Base-by-base conservation (phyloP, 2,113 vertebrate species). In the Erinaceus europaeus region DNA sequence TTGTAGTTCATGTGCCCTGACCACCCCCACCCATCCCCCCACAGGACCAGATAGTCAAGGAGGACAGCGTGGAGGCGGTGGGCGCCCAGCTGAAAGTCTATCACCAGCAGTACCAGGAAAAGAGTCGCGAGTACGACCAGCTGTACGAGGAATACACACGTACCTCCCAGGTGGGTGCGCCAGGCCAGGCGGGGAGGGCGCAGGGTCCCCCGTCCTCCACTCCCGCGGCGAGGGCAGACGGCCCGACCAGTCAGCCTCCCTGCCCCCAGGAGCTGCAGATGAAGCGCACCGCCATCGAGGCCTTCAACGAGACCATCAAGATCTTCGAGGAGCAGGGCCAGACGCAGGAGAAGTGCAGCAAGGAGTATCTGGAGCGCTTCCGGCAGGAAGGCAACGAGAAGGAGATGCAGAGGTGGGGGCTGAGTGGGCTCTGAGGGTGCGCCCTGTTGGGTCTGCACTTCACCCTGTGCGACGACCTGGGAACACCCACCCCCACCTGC, bases 241-340 rank as follows among this genome's bases (percentile, higher is more conserved):
- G 3, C 46, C 44, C 59, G 53, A 29, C 38, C 0, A 2, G 13
- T 64, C 18, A 9, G 0, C 1, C n/a, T n/a, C 62, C 10, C 29
- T 2, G 15, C n/a, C 25, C 18, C 0, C 95, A 98, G 98, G 98
- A 98, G 88, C 93, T 98, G 75, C 98, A 98, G 91, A 98, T 98
- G 98, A 98, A 98, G 91, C 97, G 98, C 53, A 98, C 98, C 0
- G 98, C 98, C 0, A 97, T 98, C 0, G 98, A 98, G 84, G 98
- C 98, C 81, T 98, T 98, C 95, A 98, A 98, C 0, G 98, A 98
- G 84, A 98, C 98, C 0, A 98, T 98, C 95, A 98, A 98, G 96
- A 98, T 98, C 95, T 98, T 98, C 1, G 98, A 98, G 42, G 98
- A 98, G 80, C 98, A 98, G 84, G 97, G 98, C 68, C 97, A 98